Conservation (phyloP, 35 echinoderm and acorn worm species). For the Ophiothrix spiculata region DNA sequence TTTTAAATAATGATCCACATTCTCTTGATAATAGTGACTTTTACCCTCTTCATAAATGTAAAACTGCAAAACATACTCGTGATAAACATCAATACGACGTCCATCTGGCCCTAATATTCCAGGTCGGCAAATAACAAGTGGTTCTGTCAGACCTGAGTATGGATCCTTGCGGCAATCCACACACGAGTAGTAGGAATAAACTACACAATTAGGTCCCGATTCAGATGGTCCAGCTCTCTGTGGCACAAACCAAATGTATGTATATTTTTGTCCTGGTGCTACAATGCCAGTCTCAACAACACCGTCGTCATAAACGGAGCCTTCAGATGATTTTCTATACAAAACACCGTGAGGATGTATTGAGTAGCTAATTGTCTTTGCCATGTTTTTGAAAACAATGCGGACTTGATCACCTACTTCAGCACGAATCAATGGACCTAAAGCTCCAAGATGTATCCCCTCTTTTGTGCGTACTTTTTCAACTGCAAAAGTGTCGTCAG, state of each 20-base stretch:
- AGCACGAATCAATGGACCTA: constrained; percentile 46
- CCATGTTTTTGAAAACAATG: constrained; percentile 45
- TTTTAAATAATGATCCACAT: too few species aligned
- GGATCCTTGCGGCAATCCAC: constrained; percentile 49
- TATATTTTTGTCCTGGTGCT: constrained; percentile 14
- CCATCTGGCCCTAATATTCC: constrained; percentile 39
- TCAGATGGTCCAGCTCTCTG: constrained; percentile 41
- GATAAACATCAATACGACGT: constrained; percentile 54
- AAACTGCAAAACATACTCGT: constrained; percentile 70
- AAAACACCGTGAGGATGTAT: constrained; percentile 67
- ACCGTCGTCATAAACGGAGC: not conserved
- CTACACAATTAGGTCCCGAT: constrained; percentile 55
- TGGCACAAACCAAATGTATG: constrained; percentile 60
- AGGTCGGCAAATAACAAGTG: constrained; percentile 65
- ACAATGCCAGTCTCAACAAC: not conserved
- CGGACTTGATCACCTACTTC: constrained; percentile 44
- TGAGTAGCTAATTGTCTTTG: constrained; percentile 37
- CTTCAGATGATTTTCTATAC: not conserved
- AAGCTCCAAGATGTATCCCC: constrained; percentile 26
- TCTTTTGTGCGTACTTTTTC: constrained; percentile 3
- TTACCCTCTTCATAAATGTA: constrained; percentile 69
- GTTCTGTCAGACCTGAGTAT: constrained; percentile 73
- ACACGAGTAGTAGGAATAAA: constrained; percentile 73
- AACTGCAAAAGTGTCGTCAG: constrained; percentile 28
- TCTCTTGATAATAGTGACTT: constrained; percentile 75